phyloP scores from a whole-genome alignment of 2,113 vertebrate genomes.

The Ailurus styani region DNA sequence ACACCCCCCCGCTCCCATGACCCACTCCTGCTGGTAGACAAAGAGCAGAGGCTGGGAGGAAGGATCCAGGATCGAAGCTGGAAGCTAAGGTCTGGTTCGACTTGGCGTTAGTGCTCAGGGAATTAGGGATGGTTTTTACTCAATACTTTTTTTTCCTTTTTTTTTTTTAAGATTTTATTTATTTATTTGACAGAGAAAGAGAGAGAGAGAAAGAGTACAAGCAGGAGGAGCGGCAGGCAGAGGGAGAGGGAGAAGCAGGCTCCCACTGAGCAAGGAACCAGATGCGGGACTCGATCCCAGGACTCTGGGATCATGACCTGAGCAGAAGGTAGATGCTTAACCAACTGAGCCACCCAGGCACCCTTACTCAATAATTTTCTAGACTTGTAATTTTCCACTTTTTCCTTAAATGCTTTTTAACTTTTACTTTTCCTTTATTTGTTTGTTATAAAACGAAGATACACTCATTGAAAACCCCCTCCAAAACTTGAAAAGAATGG shows the following conservation, averaged over 20 bases:
- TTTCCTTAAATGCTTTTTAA: not conserved
- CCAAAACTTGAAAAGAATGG: not conserved
- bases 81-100: not conserved
- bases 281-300: too few species aligned
- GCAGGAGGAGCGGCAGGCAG: too few species aligned
- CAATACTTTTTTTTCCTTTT: not conserved
- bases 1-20: rapidly evolving
- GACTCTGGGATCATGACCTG: too few species aligned
- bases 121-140: not conserved
- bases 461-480: not conserved
- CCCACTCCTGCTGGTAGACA: not conserved
- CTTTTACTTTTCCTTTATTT: not conserved
- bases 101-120: not conserved
- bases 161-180: too few species aligned
- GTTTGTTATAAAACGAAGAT: not conserved
- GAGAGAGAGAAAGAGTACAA: too few species aligned
- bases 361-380: not conserved
- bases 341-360: too few species aligned
- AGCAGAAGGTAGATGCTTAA: too few species aligned
- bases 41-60: not conserved
- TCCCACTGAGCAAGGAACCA: too few species aligned
- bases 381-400: not conserved
- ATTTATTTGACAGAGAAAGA: too few species aligned
- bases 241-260: too few species aligned
- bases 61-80: not conserved